Evolutionary conservation across 2,888 invertebrate genomes (phyloP).

Genomic region (Agrypnus murinus): DNA sequence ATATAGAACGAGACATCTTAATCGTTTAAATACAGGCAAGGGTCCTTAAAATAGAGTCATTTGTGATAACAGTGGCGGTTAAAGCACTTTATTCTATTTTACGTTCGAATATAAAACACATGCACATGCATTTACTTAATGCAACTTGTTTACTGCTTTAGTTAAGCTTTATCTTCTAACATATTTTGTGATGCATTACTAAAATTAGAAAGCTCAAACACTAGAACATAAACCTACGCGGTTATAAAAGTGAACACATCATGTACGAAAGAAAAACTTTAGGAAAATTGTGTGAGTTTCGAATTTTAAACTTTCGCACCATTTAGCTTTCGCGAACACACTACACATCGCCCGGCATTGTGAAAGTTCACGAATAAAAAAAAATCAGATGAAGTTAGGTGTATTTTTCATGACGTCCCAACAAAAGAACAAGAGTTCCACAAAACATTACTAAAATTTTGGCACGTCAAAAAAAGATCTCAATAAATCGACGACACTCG

Average conservation of each 20-base stretch:
- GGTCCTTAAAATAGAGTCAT: constrained; percentile 48
- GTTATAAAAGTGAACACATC: neutral
- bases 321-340: constrained; percentile 3
- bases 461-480: constrained; percentile 23
- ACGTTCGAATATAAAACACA: constrained; percentile 46
- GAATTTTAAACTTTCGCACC: constrained; percentile 21
- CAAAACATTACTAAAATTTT: constrained; percentile 28
- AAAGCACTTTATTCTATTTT: constrained; percentile 42
- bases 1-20: constrained; percentile 52
- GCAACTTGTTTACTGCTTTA: constrained; percentile 39
- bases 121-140: constrained; percentile 49
- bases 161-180: constrained; percentile 38
- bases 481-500: constrained; percentile 40
- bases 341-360: neutral
- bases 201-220: constrained; percentile 23
- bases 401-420: constrained; percentile 20
- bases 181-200: constrained; percentile 18
- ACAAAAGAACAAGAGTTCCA: constrained; percentile 23
- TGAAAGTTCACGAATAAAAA: constrained; percentile 2
- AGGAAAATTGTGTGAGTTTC: constrained; percentile 1
- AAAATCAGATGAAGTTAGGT: constrained; percentile 22
- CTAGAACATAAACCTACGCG: neutral
- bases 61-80: constrained; percentile 47
- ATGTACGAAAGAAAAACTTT: constrained; percentile 5
- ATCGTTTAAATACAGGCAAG: constrained; percentile 46